These are phyloP conservation scores for Theonella swinhoei DNA, from an alignment of 37 sponge, comb jelly and placozoan species.

Conservation along the genomic window DNA sequence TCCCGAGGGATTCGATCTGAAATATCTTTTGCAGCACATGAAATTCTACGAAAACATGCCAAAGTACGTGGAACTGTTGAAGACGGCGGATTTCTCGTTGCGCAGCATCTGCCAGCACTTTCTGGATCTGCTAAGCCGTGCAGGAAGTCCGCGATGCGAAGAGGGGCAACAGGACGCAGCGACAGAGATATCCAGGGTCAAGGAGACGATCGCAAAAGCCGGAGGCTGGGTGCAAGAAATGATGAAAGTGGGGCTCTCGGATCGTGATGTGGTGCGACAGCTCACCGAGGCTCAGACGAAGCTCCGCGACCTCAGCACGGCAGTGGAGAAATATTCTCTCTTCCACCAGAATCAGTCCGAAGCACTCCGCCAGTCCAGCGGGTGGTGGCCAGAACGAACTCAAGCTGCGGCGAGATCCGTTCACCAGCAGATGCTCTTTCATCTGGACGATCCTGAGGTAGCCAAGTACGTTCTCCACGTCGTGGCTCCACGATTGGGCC, in stretches of 20 bases:
- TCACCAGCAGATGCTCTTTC: slow-evolving; percentile 51
- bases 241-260: slow-evolving; percentile 45
- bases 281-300: slow-evolving; percentile 40
- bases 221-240: slow-evolving; percentile 57
- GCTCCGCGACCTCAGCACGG: slow-evolving; percentile 21
- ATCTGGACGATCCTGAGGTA: slow-evolving; percentile 57
- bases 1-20: slow-evolving; percentile 61
- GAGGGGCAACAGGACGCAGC: too few species aligned
- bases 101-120: slow-evolving; percentile 62
- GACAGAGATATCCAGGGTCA: slow-evolving; percentile 23
- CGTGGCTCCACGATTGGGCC: slow-evolving; percentile 63
- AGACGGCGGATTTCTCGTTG: slow-evolving; percentile 51
- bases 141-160: slow-evolving; percentile 37
- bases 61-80: slow-evolving; percentile 48
- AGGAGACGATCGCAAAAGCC: slow-evolving; percentile 48
- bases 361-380: slow-evolving; percentile 5
- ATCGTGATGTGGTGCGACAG: slow-evolving; percentile 61
- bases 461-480: slow-evolving; percentile 51
- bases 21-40: slow-evolving; percentile 73
- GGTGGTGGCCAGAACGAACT: slow-evolving; percentile 64
- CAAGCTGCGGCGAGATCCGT: slow-evolving; percentile 51
- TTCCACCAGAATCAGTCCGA: slow-evolving; percentile 67
- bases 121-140: slow-evolving; percentile 60
- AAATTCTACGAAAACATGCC: slow-evolving; percentile 74
- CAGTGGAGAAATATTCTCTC: slow-evolving; percentile 53